Evolutionary conservation across 2,113 vertebrate species (phyloP), one percentile per base, ranked within the genome.

Genomic region (Hemibagrus wyckioides): DNA sequence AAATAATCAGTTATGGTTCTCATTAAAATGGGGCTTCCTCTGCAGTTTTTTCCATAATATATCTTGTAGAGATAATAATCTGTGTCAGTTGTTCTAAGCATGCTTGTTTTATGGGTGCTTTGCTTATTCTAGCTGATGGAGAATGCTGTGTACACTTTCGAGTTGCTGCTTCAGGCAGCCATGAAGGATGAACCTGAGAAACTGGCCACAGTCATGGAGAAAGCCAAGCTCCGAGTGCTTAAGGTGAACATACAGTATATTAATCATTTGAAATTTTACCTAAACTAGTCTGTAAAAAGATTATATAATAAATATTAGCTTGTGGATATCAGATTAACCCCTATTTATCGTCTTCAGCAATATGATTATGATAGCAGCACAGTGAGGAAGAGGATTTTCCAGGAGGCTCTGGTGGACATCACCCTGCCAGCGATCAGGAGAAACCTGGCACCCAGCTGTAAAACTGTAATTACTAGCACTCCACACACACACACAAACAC

Each of bases 311-410:
- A 71, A 39, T 33, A 25, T 11, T 41, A 44, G 6, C 3, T 30
- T 56, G 23, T 69, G 63, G 7, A 21, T 54, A 67, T 25, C 13
- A 83, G 17, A 54, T 10, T 69, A 39, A 23, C 15, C 5, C 5
- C 9, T 76, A 17, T 92, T 54, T 92, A 48, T 94, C 30, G 91
- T 83, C 85, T 79, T 89, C 92, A 97, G 97, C 96, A 97, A 96
- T 97, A 95, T 3, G 96, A 97, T 90, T 96, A 97, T 0, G 96
- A 97, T 90, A 97, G 96, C 94, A 97, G 96, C 90, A 96, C 95
- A 63, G 90, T 96, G 85, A 94, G 96, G 86, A 97, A 97, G 94
- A 95, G 91, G 92, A 95, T 97, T 87, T 97, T 97, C 90, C 95
- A 97, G n/a, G 96, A 97, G 77, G 95, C 95, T 0, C 87, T 97